Percentiles rank a stretch among this genome's conserved stretches.
These are phyloP conservation scores for Neolamprologus sp. DNA, from an alignment of 2,113 vertebrate genomes.

Conservation along the genomic window DNA sequence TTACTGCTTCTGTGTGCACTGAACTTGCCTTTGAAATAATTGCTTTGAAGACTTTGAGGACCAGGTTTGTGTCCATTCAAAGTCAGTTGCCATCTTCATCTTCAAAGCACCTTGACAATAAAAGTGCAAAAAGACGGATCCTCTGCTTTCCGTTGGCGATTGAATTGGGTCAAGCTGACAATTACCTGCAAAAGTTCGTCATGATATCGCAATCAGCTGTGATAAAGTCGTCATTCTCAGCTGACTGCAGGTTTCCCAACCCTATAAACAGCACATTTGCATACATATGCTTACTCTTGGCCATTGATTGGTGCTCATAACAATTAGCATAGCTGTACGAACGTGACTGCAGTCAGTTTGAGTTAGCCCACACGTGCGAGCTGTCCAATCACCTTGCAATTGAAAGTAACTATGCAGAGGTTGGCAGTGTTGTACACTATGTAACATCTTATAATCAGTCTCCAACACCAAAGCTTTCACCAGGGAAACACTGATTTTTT, in stretches of 20 bases:
- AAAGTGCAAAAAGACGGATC: background rate
- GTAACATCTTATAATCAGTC: background rate
- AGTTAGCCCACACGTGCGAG: background rate
- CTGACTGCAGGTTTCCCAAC: background rate
- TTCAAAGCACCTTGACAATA: background rate
- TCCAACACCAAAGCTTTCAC: background rate
- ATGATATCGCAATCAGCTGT: background rate
- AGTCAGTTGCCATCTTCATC: background rate
- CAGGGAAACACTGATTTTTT: background rate
- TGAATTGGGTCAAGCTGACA: background rate
- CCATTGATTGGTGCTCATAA: background rate
- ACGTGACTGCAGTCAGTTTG: background rate
- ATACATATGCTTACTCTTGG: background rate
- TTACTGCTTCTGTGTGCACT: background rate
- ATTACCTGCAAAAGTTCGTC: rapidly evolving
- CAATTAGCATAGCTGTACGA: background rate
- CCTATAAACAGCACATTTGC: background rate
- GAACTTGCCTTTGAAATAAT: background rate
- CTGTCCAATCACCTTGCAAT: background rate
- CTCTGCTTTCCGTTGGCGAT: background rate
- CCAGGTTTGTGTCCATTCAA: background rate
- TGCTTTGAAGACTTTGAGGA: background rate
- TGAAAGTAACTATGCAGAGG: background rate
- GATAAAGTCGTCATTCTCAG: background rate
- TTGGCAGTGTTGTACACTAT: background rate